Conservation (phyloP, 2,888 invertebrate genomes). For the Dicranocentrus wangi region DNA sequence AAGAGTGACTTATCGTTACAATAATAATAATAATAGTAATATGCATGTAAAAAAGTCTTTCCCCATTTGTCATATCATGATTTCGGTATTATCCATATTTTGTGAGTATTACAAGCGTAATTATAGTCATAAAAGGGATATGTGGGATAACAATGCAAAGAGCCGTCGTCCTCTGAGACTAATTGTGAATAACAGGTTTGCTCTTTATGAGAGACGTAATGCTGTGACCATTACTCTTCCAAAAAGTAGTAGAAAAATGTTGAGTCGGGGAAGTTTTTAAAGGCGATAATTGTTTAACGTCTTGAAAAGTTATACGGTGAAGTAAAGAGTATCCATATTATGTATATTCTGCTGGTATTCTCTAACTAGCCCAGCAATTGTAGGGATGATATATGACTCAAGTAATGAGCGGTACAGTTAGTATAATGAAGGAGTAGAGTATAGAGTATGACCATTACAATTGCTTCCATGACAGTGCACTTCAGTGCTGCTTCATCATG, state of each 20-base stretch:
- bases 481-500: conserved; percentile 5
- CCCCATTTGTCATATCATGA: no score
- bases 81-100: no score
- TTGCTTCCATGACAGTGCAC: conserved; percentile 20
- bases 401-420: conserved; percentile 39
- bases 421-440: conserved; percentile 33
- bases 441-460: conserved; percentile 31
- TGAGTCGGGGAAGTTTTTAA: neutral
- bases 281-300: neutral
- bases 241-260: neutral
- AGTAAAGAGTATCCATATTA: neutral
- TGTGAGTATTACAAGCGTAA: no score
- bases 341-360: neutral
- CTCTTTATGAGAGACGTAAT: neutral
- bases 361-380: conserved; percentile 2
- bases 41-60: no score
- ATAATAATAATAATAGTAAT: no score
- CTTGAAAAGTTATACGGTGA: neutral
- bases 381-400: conserved; percentile 37
- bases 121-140: neutral
- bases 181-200: conserved; percentile 23
- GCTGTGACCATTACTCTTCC: neutral
- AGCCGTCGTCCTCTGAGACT: conserved; percentile 5
- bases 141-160: neutral
- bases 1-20: no score